Evolutionary conservation across 2,113 vertebrate genomes (phyloP), one percentile per base, ranked within the genome.

Genomic region (Desmodus rotundus): DNA sequence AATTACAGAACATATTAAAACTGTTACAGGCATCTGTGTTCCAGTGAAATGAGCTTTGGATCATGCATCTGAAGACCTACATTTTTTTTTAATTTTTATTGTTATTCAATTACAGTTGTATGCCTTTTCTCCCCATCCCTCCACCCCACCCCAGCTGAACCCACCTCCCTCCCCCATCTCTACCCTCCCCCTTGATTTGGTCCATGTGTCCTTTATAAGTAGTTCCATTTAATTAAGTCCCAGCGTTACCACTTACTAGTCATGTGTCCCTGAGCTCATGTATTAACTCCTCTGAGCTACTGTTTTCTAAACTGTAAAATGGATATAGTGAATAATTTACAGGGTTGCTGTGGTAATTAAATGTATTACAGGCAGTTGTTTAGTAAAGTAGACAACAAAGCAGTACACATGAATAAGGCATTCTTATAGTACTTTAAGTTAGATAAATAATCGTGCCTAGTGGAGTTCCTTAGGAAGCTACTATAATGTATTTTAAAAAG

Each of bases 1-100:
- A 97, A 95, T 97, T 93, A 92, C 45, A 93, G 67, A 77, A 54
- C 28, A 36, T 92, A 93, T 93, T 95, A 82, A 93, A 83, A 92
- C 22, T 20, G 36, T 85, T 93, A 61, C 14, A 52, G 19, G 41
- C 68, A 78, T 89, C 93, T 93, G 33, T 78, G 45, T 92, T 61
- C n/a, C 41, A 63, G 10, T 73, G 78, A 72, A 81, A 22, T 84
- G 63, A 92, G 24, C 31, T 93, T 93, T 89, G 47, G 31, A 47
- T 77, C 54, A 58, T 41, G 28, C 84, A 92, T 92, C 38, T 67
- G 58, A 93, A 95, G 63, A 81, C 24, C 33, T 82, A 17, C 22
- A n/a, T n/a, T n/a, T n/a, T n/a, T n/a, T n/a, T n/a, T n/a, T n/a
- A n/a, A n/a, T n/a, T n/a, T n/a, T n/a, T n/a, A n/a, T n/a, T n/a